Base-by-base conservation (phyloP, 2,888 invertebrate genomes). In the Tipula vernalis region DNA sequence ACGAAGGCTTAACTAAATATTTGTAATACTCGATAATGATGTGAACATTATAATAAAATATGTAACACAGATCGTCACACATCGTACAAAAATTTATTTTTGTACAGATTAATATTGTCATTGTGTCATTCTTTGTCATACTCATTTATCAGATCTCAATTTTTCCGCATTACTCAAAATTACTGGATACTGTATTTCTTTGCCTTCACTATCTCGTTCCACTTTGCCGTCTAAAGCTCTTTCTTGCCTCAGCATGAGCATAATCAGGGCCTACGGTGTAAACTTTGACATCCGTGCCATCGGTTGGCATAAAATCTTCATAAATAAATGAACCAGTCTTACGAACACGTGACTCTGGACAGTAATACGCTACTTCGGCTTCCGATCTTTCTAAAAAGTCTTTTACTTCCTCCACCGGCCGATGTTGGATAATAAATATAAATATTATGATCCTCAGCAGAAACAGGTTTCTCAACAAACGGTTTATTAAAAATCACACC, bases 251-350 rank as follows among this genome's bases (percentile, higher is more conserved):
- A 0, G 99, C 99, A 92, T 99, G 99, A 3, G 99, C 99, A 92
- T 99, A 99, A 92, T 99, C 99, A 0, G 99, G 99, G 0, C 99
- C 99, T 41, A 99, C 99, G 0, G 99, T 99, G 91, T 99, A 99
- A 39, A 99, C 99, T 92, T 96, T 94, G 85, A 94, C 94, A 89
- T 94, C 94, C 85, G 94, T 94, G 88, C 94, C 99, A 94, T 99
- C 99, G 51, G 99, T 99, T 5, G 99, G 99, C 98, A 99, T 99
- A 92, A 99, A 99, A 92, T 99, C 99, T 93, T 99, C 99, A 91
- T 99, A 99, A 90, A 99, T 99, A 92, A 97, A 99, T 12, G 98
- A 99, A 84, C 99, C 99, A 86, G 97, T 97, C 92, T 98, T 98
- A 87, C 99, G 94, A 6, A 99, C 98, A 89, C 98, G 94, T 84